Base-by-base conservation (phyloP, 2,888 invertebrate species). In the Ornithoptera alexandrae region DNA sequence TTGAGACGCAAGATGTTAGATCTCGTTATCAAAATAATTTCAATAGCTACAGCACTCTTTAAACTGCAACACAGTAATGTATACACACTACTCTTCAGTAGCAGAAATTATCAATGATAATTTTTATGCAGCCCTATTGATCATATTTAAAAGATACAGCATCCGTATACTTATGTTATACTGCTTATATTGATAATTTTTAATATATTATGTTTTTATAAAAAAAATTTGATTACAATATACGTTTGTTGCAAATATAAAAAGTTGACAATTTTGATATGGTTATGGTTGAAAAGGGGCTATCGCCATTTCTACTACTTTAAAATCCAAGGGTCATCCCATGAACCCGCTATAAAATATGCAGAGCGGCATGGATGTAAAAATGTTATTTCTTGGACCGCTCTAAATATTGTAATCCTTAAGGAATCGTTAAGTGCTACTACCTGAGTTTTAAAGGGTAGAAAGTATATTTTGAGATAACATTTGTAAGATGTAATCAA, bases 351-450 rank as follows among this genome's bases (percentile, higher is more conserved):
- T 90, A 91, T 92, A 91, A 91, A 91, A 92, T 89, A 92, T 91
- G 86, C 89, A 86, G 81, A 86, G 84, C 87, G 82, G 84, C 72
- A 80, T 81, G 83, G 84, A 89, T 84, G 89, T 90, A 91, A 92
- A 91, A 92, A 92, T 89, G 91, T 91, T 92, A 89, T 91, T 92
- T 90, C 90, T 89, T 88, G 86, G 82, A 82, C 78, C 79, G 81
- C 82, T 78, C 82, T 88, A 87, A 87, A 89, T 92, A 91, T 90
- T 90, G 88, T 91, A 91, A 30, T 87, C 84, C 82, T 83, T 85
- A 82, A 87, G 85, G 85, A 84, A 79, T 87, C 76, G 86, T 88
- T 90, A 89, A 90, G 89, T 88, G 89, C 84, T 82, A 71, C 76
- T 84, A 83, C 79, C 79, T 84, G 82, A 70, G 24, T 80, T 82